Evolutionary conservation across 2,888 invertebrate genomes (phyloP).

Genomic region (Brassicogethes aeneus): DNA sequence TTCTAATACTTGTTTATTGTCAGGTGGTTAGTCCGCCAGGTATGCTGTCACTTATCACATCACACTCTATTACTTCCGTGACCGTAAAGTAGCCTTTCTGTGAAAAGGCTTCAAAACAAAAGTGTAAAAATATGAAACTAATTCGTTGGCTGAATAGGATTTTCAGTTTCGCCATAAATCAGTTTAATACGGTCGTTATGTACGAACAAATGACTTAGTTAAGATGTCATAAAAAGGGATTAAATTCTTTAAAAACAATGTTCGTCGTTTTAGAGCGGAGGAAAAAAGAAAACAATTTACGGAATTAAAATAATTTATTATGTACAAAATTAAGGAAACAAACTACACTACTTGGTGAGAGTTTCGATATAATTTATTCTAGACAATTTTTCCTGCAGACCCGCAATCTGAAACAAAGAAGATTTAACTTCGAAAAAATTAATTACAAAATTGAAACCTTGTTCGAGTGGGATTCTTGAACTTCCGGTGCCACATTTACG

Average conservation of each 20-base stretch:
- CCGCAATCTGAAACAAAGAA: slow-evolving; percentile 22
- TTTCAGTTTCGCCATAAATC: too few species aligned
- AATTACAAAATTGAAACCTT: slow-evolving; percentile 23
- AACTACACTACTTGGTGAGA: slow-evolving; percentile 7
- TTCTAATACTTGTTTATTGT: too few species aligned
- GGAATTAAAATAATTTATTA: slow-evolving; percentile 11
- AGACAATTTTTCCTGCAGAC: slow-evolving; percentile 27
- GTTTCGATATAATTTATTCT: slow-evolving; percentile 26
- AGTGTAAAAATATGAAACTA: background rate
- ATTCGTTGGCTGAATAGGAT: too few species aligned
- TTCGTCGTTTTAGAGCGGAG: slow-evolving; percentile 3
- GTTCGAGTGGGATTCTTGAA: slow-evolving; percentile 29
- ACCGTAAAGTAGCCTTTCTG: too few species aligned
- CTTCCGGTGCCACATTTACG: slow-evolving; percentile 26
- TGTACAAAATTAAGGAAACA: slow-evolving; percentile 11
- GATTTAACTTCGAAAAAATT: background rate
- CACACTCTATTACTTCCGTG: too few species aligned
- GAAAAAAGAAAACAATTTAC: slow-evolving; percentile 6
- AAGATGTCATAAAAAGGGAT: slow-evolving; percentile 3
- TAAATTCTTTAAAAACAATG: slow-evolving; percentile 7
- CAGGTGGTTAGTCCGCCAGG: too few species aligned
- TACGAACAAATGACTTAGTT: slow-evolving; percentile 4
- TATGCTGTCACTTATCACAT: too few species aligned
- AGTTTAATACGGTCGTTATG: slow-evolving; percentile 8
- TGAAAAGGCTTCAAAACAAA: background rate